Evolutionary conservation across 2,797 vertebrate genomes (phyloP).

Genomic region (Phalloptychus januarius): DNA sequence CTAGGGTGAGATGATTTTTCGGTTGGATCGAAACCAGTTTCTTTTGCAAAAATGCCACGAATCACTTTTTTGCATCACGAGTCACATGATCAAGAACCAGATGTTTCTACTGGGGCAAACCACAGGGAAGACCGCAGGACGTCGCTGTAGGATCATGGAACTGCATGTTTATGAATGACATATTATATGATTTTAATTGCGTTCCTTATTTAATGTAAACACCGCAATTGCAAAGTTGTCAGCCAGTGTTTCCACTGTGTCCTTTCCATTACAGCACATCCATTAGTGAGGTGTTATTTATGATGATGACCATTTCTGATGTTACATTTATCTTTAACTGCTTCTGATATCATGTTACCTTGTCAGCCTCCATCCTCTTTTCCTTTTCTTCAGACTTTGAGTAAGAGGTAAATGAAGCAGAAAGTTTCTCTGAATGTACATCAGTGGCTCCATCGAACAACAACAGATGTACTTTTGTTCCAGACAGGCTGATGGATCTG

Average conservation of each 20-base stretch:
- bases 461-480: slow-evolving; percentile 26
- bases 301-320: slow-evolving; percentile 29
- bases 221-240: too few species aligned
- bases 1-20: too few species aligned
- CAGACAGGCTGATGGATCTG: slow-evolving; percentile 53
- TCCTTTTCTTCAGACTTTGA: neutral
- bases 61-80: too few species aligned
- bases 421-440: slow-evolving; percentile 42
- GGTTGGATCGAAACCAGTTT: too few species aligned
- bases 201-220: too few species aligned
- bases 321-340: neutral
- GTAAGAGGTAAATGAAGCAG: slow-evolving; percentile 37
- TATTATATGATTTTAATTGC: too few species aligned
- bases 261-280: slow-evolving; percentile 2
- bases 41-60: too few species aligned
- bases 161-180: too few species aligned
- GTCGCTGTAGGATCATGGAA: too few species aligned
- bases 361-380: neutral
- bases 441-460: slow-evolving; percentile 22
- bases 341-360: neutral
- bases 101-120: too few species aligned
- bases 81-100: too few species aligned
- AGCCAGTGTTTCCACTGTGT: neutral
- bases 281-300: slow-evolving; percentile 46
- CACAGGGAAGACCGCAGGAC: too few species aligned